Base-by-base conservation (phyloP, 1,140 invertebrate genomes). In the Apis dorsata region DNA sequence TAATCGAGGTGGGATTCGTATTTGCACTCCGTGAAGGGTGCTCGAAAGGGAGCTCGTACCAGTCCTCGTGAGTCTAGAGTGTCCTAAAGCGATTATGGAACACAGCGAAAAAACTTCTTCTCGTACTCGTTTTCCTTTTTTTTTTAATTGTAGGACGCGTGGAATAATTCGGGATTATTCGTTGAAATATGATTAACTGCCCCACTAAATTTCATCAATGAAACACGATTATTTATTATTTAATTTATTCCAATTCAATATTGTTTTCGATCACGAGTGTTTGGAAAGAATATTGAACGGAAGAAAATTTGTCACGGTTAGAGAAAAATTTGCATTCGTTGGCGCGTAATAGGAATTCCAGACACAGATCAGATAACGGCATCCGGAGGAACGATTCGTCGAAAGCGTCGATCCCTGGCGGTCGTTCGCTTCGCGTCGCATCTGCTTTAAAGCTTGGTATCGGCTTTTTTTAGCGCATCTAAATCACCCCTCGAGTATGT, bases 1-100 rank as follows among this genome's bases (percentile, higher is more conserved):
- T 76, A 81, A 81, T 81, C 80, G 80, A 82, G 80, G 80, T 82
- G 65, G 68, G 65, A 70, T 82, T 82, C 65, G 65, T 82, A 69
- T 82, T 82, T 82, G 34, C 65, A 70, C 73, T 69, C 44, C 7
- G 65, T 17, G 13, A 11, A 82, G 80, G 65, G 80, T 62, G 24
- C 80, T 82, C 80, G 80, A 82, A 69, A 82, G 80, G 55, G 80
- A 76, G 74, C 24, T 68, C 44, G 44, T 49, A 24, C 55, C 9
- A 51, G 65, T 76, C 72, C 63, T 81, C 55, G 57, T 55, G 53
- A n/a, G 11, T 66, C 51, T 68, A 74, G 44, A 73, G 71, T 59
- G 73, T 62, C 59, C 28, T 62, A 62, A 77, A 76, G 74, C 80
- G 80, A 82, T 82, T 82, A 82, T 19, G 53, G 34, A 34, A 12